Evolutionary conservation across 2,888 invertebrate species (phyloP).

Genomic region (Apoda limacodes): DNA sequence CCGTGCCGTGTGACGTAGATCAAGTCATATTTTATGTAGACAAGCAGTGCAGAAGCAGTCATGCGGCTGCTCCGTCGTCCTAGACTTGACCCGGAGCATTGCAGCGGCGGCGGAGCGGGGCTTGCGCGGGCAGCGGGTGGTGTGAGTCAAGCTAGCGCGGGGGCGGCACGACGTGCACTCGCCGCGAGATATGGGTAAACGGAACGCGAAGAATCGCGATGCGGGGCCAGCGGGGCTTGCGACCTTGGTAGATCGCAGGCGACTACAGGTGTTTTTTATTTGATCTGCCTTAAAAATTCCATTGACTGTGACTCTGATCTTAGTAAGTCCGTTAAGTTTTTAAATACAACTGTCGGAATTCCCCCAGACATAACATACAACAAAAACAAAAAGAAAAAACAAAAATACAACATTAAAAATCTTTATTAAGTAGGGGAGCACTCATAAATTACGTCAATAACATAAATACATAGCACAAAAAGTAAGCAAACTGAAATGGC

Average conservation of each 20-base stretch:
- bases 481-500: too few species aligned
- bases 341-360: too few species aligned
- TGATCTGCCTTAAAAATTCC: slow-evolving; percentile 38
- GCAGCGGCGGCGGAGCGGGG: slow-evolving; percentile 22
- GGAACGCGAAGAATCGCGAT: slow-evolving; percentile 55
- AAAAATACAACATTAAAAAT: too few species aligned
- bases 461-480: too few species aligned
- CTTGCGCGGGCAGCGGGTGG: slow-evolving; percentile 28
- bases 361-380: too few species aligned
- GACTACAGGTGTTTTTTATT: slow-evolving; percentile 68
- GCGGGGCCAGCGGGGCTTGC: slow-evolving; percentile 50
- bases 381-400: too few species aligned
- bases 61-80: slow-evolving; percentile 31
- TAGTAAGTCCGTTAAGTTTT: too few species aligned
- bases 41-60: slow-evolving; percentile 19
- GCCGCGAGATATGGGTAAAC: slow-evolving; percentile 68
- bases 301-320: too few species aligned
- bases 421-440: too few species aligned
- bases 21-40: slow-evolving; percentile 10
- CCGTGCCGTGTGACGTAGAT: slow-evolving; percentile 1
- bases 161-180: slow-evolving; percentile 51
- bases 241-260: slow-evolving; percentile 63
- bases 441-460: too few species aligned
- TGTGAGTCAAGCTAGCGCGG: slow-evolving; percentile 53
- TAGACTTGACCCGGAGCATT: slow-evolving; percentile 38